Base-by-base conservation (phyloP, 2,888 invertebrate species). In the Dasypogon diadema region DNA sequence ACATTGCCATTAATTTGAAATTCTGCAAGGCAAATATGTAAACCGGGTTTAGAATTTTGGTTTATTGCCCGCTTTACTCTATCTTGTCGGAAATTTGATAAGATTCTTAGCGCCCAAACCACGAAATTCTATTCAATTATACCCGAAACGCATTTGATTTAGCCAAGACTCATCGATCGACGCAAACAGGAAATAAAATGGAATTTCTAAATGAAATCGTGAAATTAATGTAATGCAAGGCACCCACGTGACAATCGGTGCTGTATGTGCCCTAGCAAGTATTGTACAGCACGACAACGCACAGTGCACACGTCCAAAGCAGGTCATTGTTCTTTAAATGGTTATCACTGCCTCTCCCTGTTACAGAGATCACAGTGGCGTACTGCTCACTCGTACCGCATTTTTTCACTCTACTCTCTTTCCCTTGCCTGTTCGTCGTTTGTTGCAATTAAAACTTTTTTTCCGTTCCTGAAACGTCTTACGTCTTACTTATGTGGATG, bases 321-420 rank as follows among this genome's bases (percentile, higher is more conserved):
- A 24, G 65, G 65, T 65, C 65, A 65, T 65, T 65, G 65, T 46
- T 46, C 65, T 65, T n/a, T 48, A 48, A 65, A 65, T 65, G 65
- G 65, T 46, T 48, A 65, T 65, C 65, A 48, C 24, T 48, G 48
- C 30, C 30, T 30, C 30, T 30, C 30, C 30, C 30, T 5, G 30
- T 8, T 24, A 46, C 48, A 65, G 16, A 46, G 24, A 48, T 16
- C 16, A 18, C 21, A 30, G 30, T 30, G 30, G 4, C 3, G 30
- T 30, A 30, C 30, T n/a, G n/a, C n/a, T n/a, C n/a, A n/a, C n/a
- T n/a, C n/a, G n/a, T n/a, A n/a, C n/a, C n/a, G n/a, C n/a, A n/a
- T n/a, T 42, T 42, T 5, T n/a, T n/a, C 63, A 14, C 37, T 18
- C 12, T 42, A n/a, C n/a, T n/a, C 24, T 65, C 48, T 14, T 30